Percentiles rank a stretch among this genome's conserved stretches.
phyloP scores from a whole-genome alignment of 2,888 invertebrate species.

The Dermolepida albohirtum region DNA sequence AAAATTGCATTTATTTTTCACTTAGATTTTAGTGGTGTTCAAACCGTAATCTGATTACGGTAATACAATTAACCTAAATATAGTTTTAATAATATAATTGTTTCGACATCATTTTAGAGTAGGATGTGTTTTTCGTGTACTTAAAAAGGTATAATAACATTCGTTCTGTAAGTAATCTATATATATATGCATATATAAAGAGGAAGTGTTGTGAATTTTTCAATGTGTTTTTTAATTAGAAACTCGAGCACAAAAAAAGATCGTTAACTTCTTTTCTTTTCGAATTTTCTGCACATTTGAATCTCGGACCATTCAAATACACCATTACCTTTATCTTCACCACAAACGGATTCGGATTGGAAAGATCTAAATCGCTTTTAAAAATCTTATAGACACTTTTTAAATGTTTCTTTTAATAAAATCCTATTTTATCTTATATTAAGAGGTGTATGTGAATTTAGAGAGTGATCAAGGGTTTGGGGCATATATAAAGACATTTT shows the following conservation, averaged over 20 bases:
- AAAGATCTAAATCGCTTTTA: too few species aligned
- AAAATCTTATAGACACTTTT: neutral
- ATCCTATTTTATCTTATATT: too few species aligned
- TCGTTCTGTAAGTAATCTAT: conserved; percentile 19
- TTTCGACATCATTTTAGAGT: conserved; percentile 10
- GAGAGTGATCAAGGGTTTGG: too few species aligned
- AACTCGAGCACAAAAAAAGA: conserved; percentile 19
- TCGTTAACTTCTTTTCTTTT: conserved; percentile 24
- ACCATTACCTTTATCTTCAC: conserved; percentile 23
- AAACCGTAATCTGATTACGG: conserved; percentile 14
- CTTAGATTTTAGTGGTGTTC: conserved; percentile 22
- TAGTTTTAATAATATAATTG: conserved; percentile 5
- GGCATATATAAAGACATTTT: too few species aligned
- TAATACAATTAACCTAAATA: conserved; percentile 14
- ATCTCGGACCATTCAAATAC: conserved; percentile 15
- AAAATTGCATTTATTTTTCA: conserved; percentile 39
- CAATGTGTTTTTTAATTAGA: conserved; percentile 29
- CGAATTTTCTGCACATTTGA: conserved; percentile 2
- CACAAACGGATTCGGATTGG: conserved; percentile 4
- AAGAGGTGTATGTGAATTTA: too few species aligned
- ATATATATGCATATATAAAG: conserved; percentile 5
- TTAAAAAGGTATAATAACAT: conserved; percentile 22
- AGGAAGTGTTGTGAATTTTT: conserved; percentile 36
- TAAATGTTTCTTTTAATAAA: too few species aligned
- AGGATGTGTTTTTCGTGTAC: conserved; percentile 33